Evolutionary conservation across 92 coral and sea anemone species (phyloP), one percentile per base, ranked within the genome.

Genomic region (Phenganax marumi): DNA sequence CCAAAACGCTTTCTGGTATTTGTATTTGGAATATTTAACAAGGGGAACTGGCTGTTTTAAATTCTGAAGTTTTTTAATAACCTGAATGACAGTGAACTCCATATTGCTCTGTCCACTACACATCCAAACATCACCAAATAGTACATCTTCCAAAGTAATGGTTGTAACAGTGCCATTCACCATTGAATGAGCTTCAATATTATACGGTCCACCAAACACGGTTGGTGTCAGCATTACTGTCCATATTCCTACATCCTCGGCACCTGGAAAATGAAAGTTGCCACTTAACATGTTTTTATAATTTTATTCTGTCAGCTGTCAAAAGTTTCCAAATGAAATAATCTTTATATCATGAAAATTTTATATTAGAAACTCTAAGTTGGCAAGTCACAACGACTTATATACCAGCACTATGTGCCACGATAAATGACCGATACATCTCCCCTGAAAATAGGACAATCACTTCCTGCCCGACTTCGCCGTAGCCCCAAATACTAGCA

Each of bases 101-200:
- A 96, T 96, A 79, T 96, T 96, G 60, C 99, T 96, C 70, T 96
- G 99, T 18, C 99, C 99, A 85, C 99, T 96, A 63, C 99, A 96
- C 18, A 96, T 84, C 99, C 99, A 96, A 54, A 96, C 97, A 85
- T 96, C 99, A 57, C 99, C 99, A 89, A 96, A 96, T 60, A 81
- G 68, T 49, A 96, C 93, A 87, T 96, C 97, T 24, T 85, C 57
- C 75, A 96, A 79, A 21, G 81, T 73, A 26, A 83, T 84, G 10
- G 84, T 82, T 10, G 57, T 46, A 48, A 60, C 50, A 1, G 85
- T 86, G 43, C 87, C 77, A 23, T 88, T 90, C 51, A 90, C 93
- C 73, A 53, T 71, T 47, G 98, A 94, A 8, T 86, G 61, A 53
- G 97, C 99, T 0, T 75, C 70, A 55, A 96, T 87, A 47, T 14